Evolutionary conservation across 2,797 vertebrate species (phyloP).

Genomic region (Sebastes kiyomatsui): DNA sequence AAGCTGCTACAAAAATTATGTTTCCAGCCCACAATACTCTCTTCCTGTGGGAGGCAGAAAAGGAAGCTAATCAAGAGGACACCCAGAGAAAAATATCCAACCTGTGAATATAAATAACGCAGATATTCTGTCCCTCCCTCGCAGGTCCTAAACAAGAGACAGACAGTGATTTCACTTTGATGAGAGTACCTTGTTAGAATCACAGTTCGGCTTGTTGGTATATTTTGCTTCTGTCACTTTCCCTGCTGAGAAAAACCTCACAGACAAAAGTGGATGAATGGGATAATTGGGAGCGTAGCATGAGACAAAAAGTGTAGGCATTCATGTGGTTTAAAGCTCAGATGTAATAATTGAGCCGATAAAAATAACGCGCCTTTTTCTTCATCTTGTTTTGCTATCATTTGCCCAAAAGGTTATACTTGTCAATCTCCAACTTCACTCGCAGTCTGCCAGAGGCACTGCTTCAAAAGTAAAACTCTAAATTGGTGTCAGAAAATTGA

Average conservation of each 20-base stretch:
- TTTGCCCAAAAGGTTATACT: background rate
- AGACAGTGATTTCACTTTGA: constrained; percentile 5
- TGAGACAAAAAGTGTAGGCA: background rate
- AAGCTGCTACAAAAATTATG: constrained; percentile 22
- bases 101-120: constrained; percentile 38
- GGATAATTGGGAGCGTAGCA: background rate
- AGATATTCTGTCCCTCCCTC: constrained; percentile 10
- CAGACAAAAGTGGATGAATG: constrained; percentile 1
- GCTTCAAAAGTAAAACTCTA: constrained; percentile 12
- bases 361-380: background rate
- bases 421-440: background rate
- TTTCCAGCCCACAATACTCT: constrained; percentile 8
- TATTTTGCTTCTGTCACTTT: constrained; percentile 2
- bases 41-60: constrained; percentile 48
- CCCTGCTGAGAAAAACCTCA: background rate
- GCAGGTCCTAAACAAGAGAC: background rate
- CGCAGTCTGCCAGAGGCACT: background rate
- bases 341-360: background rate
- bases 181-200: background rate
- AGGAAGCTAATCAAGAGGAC: constrained; percentile 35
- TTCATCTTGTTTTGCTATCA: background rate
- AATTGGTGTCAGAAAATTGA: background rate
- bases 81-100: constrained; percentile 28
- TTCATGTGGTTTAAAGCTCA: constrained; percentile 1
- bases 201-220: background rate